Conservation (phyloP, 2,888 invertebrate genomes). For the Thymelicus acteon region DNA sequence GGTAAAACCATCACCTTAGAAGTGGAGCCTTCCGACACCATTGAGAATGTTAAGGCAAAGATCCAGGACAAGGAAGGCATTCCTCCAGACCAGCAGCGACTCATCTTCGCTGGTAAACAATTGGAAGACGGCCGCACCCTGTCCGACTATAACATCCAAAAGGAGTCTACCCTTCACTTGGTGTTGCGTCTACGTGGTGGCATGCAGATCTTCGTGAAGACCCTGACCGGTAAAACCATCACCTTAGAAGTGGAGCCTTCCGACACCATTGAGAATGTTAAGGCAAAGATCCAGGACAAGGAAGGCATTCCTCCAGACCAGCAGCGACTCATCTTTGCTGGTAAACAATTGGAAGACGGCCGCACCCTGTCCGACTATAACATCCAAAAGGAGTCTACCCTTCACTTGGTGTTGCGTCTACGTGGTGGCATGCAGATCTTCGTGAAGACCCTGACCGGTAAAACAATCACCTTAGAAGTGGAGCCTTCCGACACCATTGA, state of each 20-base stretch:
- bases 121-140: constrained; percentile 27
- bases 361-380: constrained; percentile 59
- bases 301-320: constrained; percentile 59
- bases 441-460: constrained; percentile 58
- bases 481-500: constrained; percentile 72
- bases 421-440: constrained; percentile 66
- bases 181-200: constrained; percentile 68
- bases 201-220: constrained; percentile 52
- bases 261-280: constrained; percentile 63
- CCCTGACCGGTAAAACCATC: constrained; percentile 62
- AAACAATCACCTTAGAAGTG: constrained; percentile 57
- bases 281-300: constrained; percentile 48
- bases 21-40: constrained; percentile 70
- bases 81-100: constrained; percentile 51
- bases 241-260: constrained; percentile 55
- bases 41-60: constrained; percentile 2
- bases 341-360: constrained; percentile 63
- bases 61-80: constrained; percentile 44
- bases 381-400: constrained; percentile 61
- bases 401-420: constrained; percentile 56
- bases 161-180: constrained; percentile 69
- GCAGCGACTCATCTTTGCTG: constrained; percentile 55
- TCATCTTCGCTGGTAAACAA: constrained; percentile 51
- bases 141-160: constrained; percentile 57
- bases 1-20: constrained; percentile 84